Evolutionary conservation across 2,113 vertebrate species (phyloP).

Genomic region (Galeopterus variegatus): DNA sequence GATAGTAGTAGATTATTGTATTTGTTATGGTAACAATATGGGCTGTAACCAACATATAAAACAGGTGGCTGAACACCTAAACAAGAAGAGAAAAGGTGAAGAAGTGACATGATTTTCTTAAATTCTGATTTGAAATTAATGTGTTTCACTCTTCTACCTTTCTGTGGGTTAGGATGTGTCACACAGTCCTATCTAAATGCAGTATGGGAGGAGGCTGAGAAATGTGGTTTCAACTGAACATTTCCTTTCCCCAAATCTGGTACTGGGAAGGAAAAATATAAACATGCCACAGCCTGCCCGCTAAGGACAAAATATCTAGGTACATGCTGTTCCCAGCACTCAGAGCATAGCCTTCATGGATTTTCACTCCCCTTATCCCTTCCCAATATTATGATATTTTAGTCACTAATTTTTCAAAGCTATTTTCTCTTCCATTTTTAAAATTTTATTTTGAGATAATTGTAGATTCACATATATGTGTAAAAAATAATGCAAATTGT

Average conservation of each 20-base stretch:
- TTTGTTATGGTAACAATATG: neutral
- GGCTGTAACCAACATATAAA: neutral
- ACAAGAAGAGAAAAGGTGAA: neutral
- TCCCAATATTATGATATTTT: neutral
- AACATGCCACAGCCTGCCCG: neutral
- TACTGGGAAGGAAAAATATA: neutral
- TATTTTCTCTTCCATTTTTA: neutral
- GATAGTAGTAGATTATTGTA: neutral
- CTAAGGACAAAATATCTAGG: neutral
- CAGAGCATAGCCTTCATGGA: neutral
- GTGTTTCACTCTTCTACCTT: neutral
- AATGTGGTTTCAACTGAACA: neutral
- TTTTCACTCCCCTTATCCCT: neutral
- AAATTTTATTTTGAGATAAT: neutral
- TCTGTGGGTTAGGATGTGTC: neutral
- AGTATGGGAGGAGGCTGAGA: neutral
- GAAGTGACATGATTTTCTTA: neutral
- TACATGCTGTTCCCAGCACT: neutral
- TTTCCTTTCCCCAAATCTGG: neutral
- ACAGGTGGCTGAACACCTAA: neutral
- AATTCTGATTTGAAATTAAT: neutral
- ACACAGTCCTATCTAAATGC: neutral
- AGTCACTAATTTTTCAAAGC: neutral
- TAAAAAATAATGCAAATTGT: neutral
- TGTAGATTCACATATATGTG: neutral